Evolutionary conservation across 2,113 vertebrate species (phyloP), one percentile per base, ranked within the genome.

Genomic region (Macquaria ambigua): DNA sequence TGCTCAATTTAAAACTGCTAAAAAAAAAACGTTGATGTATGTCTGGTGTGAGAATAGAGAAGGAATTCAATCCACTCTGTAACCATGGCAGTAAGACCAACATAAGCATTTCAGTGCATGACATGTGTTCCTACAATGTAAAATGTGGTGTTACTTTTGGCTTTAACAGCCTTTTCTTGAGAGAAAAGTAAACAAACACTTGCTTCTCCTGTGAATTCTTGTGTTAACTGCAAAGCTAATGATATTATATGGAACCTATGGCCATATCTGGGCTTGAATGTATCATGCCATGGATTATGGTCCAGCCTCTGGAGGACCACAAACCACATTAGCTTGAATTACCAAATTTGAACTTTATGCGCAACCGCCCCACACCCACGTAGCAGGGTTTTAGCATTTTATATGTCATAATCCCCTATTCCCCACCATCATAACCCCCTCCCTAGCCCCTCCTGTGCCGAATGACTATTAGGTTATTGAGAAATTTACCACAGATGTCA

Each of bases 401-500:
- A 91, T 96, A 96, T 96, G 94, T 96, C 95, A 95, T 96, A 96
- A 96, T 96, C 96, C 95, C 88, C 89, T 79, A 86, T 92, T 90
- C 79, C 84, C 86, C 67, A 85, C 85, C 85, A 90, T 87, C 82
- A 87, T 88, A 87, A 88, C 85, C 81, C 75, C 85, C 72, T 76
- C 14, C 70, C 50, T 56, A 16, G 72, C 75, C 82, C 80, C 91
- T 92, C 83, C 50, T 90, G 81, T 89, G 96, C 90, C 87, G 85
- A 94, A 95, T 95, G 95, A 95, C 94, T 95, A 96, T 97, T 96
- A 95, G 88, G 94, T 96, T 96, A 96, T 95, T 96, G 96, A 95
- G 95, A 96, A 97, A 96, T 96, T 96, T 96, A 97, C 96, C 95
- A 94, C 95, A 96, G 96, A 97, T 97, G 96, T 97, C 97, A 97